These are phyloP conservation scores for Psettodes erumei DNA, from an alignment of 2,113 vertebrate genomes.

Conservation along the genomic window DNA sequence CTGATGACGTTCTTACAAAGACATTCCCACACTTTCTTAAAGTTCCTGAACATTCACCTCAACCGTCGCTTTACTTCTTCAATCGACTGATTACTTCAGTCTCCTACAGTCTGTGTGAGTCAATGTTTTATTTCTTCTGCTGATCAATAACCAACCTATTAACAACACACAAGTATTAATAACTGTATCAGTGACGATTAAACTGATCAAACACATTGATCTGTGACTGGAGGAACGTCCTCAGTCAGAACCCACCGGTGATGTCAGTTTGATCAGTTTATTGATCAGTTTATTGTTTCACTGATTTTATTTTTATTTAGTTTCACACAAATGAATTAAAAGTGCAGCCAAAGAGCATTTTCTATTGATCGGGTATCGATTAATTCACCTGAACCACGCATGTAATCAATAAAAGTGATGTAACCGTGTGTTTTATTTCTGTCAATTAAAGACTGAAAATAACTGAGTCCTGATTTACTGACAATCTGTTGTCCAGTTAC, in stretches of 20 bases:
- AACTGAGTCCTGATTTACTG: too few species aligned
- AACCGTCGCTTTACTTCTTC: too few species aligned
- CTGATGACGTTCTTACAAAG: not conserved
- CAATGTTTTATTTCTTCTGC: not conserved
- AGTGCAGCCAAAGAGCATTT: constrained; percentile 57
- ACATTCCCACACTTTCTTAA: too few species aligned
- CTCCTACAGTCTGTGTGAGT: not conserved
- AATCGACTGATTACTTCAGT: not conserved
- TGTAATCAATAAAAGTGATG: constrained; percentile 44
- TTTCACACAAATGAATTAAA: not conserved
- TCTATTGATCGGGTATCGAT: too few species aligned
- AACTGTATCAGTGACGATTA: not conserved
- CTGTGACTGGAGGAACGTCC: not conserved
- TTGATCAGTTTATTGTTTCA: too few species aligned
- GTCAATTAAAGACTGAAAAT: too few species aligned
- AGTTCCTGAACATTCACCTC: too few species aligned
- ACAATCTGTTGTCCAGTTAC: too few species aligned
- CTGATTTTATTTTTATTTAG: too few species aligned
- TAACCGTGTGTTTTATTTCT: not conserved
- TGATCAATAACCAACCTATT: not conserved
- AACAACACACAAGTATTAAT: not conserved
- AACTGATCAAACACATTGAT: constrained; percentile 3
- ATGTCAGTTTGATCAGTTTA: too few species aligned
- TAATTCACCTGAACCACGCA: constrained; percentile 1
- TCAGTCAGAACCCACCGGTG: not conserved